Evolutionary conservation across 2,888 invertebrate species (phyloP).

Genomic region (Apotomis betuletana): DNA sequence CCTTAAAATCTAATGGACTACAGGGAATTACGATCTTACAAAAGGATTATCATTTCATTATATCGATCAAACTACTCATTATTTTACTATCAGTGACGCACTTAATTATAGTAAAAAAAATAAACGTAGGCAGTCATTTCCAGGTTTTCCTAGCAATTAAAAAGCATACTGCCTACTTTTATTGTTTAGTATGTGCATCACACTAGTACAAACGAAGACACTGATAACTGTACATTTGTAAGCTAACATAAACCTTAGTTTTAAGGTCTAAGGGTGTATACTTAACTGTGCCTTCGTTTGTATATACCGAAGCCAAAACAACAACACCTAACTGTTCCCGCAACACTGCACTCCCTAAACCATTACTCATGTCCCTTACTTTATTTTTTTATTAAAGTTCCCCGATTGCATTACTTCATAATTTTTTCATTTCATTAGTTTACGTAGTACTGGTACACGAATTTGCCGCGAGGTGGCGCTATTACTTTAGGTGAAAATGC

Average conservation of each 20-base stretch:
- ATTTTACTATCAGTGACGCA: conserved; percentile 9
- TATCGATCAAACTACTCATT: conserved; percentile 15
- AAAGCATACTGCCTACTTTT: background rate
- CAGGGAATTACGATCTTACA: conserved; percentile 31
- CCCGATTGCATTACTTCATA: too few species aligned
- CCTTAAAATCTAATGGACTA: conserved; percentile 34
- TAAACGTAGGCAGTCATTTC: background rate
- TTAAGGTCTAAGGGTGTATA: too few species aligned
- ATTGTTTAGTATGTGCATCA: background rate
- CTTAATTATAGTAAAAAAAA: background rate
- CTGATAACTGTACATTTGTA: too few species aligned
- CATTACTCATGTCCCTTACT: background rate
- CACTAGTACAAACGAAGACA: too few species aligned
- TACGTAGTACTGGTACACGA: background rate
- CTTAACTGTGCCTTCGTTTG: background rate
- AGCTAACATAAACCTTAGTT: too few species aligned
- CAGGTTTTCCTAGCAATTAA: background rate
- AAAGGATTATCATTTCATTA: conserved; percentile 16
- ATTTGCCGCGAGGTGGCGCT: too few species aligned
- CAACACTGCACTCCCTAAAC: background rate
- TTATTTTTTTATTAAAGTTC: background rate
- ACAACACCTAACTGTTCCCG: background rate
- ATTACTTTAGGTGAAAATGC: too few species aligned
- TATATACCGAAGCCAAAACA: background rate
- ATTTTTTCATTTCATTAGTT: background rate